Base-by-base conservation (phyloP, 2,888 invertebrate species). In the Torymus tubicola region DNA sequence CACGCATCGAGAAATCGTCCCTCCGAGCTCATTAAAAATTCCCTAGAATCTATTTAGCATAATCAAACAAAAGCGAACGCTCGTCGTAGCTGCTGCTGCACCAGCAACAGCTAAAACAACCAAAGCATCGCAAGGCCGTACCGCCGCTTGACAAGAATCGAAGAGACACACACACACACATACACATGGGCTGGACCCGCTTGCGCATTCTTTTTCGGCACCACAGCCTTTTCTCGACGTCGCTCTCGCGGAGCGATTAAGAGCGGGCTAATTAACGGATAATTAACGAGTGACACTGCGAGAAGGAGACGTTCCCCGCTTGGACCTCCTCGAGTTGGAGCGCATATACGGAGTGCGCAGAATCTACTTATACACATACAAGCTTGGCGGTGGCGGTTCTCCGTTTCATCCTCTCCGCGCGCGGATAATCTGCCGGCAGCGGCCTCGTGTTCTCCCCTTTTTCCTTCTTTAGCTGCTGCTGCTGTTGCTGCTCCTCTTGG, bases 271-370 rank as follows among this genome's bases (percentile, higher is more conserved):
- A 90, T 90, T 90, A 90, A 90, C 86, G 88, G 87, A 86, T 90
- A 90, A 90, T 90, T 90, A 90, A 90, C 86, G 89, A 85, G 86
- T 88, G 89, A 89, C 89, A 89, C 88, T 87, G 58, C 53, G 85
- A 85, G 86, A 90, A 88, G 87, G 87, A 88, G 89, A 89, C 86
- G 85, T 88, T 85, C 84, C 82, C 77, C 21, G 61, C n/a, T 8
- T 11, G 76, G 77, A 78, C 71, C 83, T 76, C 81, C 80, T 77
- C 74, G 64, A 74, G 78, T 82, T 31, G 69, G 77, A 78, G 58
- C 80, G 68, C 67, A n/a, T n/a, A n/a, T n/a, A 52, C 80, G 31
- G 31, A 31, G 31, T 31, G n/a, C n/a, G 31, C 31, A 31, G 31
- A 31, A 3, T 8, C 31, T 31, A 31, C 31, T 31, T 31, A 31